phyloP scores from a whole-genome alignment of 2,797 vertebrate genomes.

The Acipenser ruthenus region DNA sequence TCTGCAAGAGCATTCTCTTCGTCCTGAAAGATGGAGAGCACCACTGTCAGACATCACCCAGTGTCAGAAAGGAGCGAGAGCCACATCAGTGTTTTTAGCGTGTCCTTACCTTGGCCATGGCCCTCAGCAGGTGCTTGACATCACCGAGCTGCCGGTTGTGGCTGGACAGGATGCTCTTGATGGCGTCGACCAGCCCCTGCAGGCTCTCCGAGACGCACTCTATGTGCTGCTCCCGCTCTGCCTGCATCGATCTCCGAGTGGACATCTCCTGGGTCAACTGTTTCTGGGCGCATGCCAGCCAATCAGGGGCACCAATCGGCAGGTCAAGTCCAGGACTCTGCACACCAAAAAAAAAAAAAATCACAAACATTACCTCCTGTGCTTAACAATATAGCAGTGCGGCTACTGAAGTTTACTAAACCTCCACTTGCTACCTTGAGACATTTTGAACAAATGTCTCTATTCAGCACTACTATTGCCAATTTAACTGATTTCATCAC shows the following conservation, averaged over 20 bases:
- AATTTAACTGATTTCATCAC: too few relatives aligned
- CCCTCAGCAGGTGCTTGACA: constrained; percentile 90
- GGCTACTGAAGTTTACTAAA: too few relatives aligned
- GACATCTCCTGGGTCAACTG: constrained; percentile 82
- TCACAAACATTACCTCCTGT: too few relatives aligned
- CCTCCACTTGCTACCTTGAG: too few relatives aligned
- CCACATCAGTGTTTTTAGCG: too few relatives aligned
- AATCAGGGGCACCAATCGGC: constrained; percentile 84
- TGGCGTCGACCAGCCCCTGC: constrained; percentile 88
- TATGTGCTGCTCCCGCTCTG: constrained; percentile 88
- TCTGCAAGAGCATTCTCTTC: constrained; percentile 90
- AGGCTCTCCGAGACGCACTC: constrained; percentile 82
- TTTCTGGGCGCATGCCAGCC: constrained; percentile 83
- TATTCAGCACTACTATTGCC: too few relatives aligned
- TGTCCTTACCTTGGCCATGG: constrained; percentile 88
- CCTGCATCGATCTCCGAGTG: constrained; percentile 68
- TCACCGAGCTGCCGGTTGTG: constrained; percentile 95
- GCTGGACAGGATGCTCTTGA: constrained; percentile 85
- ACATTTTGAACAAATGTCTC: too few relatives aligned
- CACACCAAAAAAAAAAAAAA: constrained; percentile 16
- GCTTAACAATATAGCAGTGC: too few relatives aligned
- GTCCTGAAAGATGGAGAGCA: constrained; percentile 55
- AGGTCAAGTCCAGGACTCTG: constrained; percentile 78
- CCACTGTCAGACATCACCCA: too few relatives aligned
- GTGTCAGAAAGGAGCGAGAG: too few relatives aligned